Evolutionary conservation across 2,113 vertebrate genomes (phyloP).

Genomic region (Ammodytes dubius): DNA sequence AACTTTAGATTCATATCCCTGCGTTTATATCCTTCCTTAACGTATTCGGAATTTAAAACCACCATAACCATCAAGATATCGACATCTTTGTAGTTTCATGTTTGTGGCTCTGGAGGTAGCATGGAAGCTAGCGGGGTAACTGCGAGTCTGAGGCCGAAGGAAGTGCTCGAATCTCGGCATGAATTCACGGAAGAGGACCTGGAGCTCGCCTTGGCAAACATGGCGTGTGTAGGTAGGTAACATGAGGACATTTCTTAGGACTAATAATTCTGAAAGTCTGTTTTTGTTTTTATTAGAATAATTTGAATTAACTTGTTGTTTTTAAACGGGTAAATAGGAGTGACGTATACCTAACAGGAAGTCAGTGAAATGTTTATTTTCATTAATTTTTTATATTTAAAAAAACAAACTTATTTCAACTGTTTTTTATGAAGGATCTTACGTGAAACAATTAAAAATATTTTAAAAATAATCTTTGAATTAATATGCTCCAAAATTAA

Average conservation of each 20-base stretch:
- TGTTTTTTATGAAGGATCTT: too few species aligned
- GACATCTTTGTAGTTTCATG: not conserved
- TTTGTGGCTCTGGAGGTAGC: conserved; percentile 26
- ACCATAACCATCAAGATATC: too few species aligned
- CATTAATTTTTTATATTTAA: too few species aligned
- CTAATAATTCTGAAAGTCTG: too few species aligned
- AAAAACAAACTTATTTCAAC: too few species aligned
- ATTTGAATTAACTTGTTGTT: not conserved
- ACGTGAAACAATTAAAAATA: too few species aligned
- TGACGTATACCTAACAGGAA: not conserved
- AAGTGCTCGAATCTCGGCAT: not conserved
- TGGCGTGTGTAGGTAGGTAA: conserved; percentile 42
- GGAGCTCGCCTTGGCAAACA: not conserved
- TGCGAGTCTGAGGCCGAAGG: not conserved
- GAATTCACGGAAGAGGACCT: not conserved
- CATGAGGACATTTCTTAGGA: not conserved
- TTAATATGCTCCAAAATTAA: too few species aligned
- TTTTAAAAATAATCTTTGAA: too few species aligned
- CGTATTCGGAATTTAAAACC: too few species aligned
- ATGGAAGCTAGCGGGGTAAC: conserved; percentile 51
- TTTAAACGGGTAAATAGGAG: not conserved
- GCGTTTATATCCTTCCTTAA: not conserved
- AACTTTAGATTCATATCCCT: too few species aligned
- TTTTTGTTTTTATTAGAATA: not conserved
- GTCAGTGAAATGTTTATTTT: not conserved